Base-by-base conservation (phyloP, 2,113 vertebrate genomes). In the Hirundichthys speculiger region DNA sequence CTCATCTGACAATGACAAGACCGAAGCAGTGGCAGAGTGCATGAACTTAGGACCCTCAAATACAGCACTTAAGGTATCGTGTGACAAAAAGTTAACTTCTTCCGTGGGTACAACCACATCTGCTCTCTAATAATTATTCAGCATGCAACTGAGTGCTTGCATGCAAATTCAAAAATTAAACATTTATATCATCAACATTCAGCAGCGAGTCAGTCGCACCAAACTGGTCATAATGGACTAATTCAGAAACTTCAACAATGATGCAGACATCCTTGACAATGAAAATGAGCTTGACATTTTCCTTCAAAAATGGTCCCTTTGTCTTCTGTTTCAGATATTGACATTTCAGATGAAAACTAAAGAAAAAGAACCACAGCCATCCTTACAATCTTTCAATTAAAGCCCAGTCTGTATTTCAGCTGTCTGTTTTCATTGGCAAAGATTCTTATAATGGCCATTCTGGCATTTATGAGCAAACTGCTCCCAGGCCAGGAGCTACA, bases 381-480 rank as follows among this genome's bases (percentile, higher is more conserved):
- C 73, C 71, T 61, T 80, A 79, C 77, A 87, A 84, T 83, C 69
- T 80, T 89, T 92, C 86, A 91, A 89, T 92, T 91, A 92, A 83
- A 74, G 61, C 49, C 16, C 54, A 66, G 51, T 40, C 64, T 65
- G 58, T 75, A 82, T 82, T 73, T 70, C 80, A 79, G 65, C 69
- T 65, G 83, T 83, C 86, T 83, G 74, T 79, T 91, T 83, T 86
- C 80, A 75, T 73, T 89, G 80, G 83, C 70, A 74, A 75, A 84
- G 39, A 75, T 80, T 76, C 53, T 80, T 69, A 74, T 92, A 91
- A 92, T 93, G 88, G 88, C 83, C 87, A 50, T 42, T 58, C 69
- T 93, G 92, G 83, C 92, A 93, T 93, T 93, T 92, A 67, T 85
- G 57, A 66, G 64, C 63, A 70, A 90, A 80, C 72, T 82, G 77